These are phyloP conservation scores for Saccostrea echinata DNA, from an alignment of 1,140 invertebrate species.

Conservation along the genomic window DNA sequence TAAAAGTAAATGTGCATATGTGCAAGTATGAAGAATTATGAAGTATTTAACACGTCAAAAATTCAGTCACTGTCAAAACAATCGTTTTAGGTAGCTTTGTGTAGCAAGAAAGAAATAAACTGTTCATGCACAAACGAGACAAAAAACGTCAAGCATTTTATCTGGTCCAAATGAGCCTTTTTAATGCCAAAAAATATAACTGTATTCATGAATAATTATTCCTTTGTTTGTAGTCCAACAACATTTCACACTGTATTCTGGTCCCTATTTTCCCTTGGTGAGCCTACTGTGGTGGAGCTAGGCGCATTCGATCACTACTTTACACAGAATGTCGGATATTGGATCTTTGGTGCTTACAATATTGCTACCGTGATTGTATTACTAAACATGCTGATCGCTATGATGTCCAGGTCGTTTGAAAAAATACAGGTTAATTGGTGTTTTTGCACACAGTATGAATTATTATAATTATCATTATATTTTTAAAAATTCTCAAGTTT, in stretches of 20 bases:
- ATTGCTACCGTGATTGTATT: constrained; percentile 97
- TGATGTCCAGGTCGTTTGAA: constrained; percentile 99
- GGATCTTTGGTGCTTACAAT: constrained; percentile 96
- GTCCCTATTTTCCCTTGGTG: constrained; percentile 90
- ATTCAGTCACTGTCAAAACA: no score
- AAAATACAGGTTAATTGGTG: constrained; percentile 87
- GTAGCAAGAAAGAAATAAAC: no score
- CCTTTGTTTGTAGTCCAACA: constrained; percentile 35
- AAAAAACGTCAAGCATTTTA: no score
- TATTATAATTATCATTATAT: not conserved
- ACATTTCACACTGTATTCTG: constrained; percentile 73
- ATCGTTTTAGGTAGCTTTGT: no score
- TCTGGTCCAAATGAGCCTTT: no score
- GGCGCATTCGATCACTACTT: constrained; percentile 87
- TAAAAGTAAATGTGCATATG: no score
- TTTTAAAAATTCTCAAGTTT: not conserved
- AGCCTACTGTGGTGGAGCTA: constrained; percentile 96
- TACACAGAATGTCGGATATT: constrained; percentile 74
- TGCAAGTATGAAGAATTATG: no score
- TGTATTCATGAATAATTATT: not conserved
- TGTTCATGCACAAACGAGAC: no score
- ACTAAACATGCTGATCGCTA: constrained; percentile 99
- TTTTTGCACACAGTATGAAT: not conserved
- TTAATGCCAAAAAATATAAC: no score
- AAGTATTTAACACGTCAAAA: no score